Evolutionary conservation across 1,140 invertebrate species (phyloP).

Genomic region (Brachionus manjavacas): DNA sequence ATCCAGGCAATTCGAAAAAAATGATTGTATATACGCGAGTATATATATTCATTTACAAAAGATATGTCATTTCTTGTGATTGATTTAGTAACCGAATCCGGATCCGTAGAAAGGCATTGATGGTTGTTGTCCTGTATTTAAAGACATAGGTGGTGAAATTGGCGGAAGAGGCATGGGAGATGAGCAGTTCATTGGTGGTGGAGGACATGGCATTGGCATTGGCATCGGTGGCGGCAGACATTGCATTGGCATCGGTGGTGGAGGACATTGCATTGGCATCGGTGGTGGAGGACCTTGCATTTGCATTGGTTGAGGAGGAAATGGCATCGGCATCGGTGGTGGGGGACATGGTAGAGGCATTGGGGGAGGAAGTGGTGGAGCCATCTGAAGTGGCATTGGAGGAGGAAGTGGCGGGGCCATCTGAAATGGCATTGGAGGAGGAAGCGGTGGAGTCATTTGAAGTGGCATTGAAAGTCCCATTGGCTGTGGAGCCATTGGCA

Average conservation of each 20-base stretch:
- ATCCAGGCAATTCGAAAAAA: background rate
- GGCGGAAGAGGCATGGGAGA: constrained; percentile 4
- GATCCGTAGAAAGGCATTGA: constrained; percentile 3
- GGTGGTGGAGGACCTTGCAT: background rate
- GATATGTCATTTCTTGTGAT: background rate
- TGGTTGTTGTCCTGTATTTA: background rate
- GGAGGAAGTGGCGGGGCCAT: too few species aligned
- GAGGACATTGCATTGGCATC: background rate
- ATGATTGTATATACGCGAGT: constrained; percentile 7
- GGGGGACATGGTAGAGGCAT: background rate
- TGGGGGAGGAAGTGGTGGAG: too few species aligned
- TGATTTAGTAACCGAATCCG: background rate
- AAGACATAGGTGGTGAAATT: background rate
- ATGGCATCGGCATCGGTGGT: too few species aligned
- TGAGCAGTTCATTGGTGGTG: background rate
- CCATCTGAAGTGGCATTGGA: too few species aligned
- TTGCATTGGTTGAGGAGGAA: background rate
- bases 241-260: background rate
- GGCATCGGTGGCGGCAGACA: too few species aligned
- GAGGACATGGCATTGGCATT: background rate
- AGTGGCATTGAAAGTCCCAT: background rate
- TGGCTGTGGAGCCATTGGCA: background rate
- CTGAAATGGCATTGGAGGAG: background rate
- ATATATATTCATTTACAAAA: constrained; percentile 28
- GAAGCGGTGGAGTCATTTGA: background rate